A percentile compares a stretch with the other conserved stretches of the same genome.
Evolutionary conservation across 2,113 vertebrate genomes (phyloP).

Genomic region (Pseudorasbora parva): DNA sequence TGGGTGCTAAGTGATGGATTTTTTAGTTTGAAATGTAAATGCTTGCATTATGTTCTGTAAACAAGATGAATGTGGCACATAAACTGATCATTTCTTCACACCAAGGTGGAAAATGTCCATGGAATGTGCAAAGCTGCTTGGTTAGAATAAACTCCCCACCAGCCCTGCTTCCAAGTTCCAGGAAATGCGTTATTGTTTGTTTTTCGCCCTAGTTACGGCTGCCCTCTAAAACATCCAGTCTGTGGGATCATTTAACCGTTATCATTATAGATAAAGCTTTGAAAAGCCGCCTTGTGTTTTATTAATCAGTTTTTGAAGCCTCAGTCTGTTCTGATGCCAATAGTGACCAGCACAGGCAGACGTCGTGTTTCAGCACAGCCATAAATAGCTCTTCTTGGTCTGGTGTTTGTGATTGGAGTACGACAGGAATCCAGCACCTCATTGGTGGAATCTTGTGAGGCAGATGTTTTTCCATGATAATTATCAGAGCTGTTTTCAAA

Average conservation of each 20-base stretch:
- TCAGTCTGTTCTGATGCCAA: slow-evolving; percentile 23
- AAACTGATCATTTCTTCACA: slow-evolving; percentile 1
- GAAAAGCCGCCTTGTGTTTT: slow-evolving; percentile 41
- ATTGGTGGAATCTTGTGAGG: slow-evolving; percentile 24
- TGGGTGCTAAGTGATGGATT: background rate
- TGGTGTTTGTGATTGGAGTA: slow-evolving; percentile 46
- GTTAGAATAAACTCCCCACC: slow-evolving; percentile 33
- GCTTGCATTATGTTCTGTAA: slow-evolving; percentile 11
- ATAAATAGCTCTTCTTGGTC: slow-evolving; percentile 54
- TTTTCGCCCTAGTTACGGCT: slow-evolving; percentile 23
- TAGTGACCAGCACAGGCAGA: slow-evolving; percentile 17
- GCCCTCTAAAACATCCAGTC: background rate
- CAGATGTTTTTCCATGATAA: slow-evolving; percentile 23
- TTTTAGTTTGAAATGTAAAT: background rate
- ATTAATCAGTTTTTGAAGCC: slow-evolving; percentile 45
- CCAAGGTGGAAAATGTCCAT: background rate
- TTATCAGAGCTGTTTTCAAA: background rate
- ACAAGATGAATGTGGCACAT: background rate
- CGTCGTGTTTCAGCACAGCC: slow-evolving; percentile 39
- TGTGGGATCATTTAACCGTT: slow-evolving; percentile 31
- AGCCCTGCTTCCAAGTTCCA: slow-evolving; percentile 42
- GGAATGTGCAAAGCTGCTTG: background rate
- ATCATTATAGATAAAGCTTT: slow-evolving; percentile 55
- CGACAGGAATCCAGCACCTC: slow-evolving; percentile 50
- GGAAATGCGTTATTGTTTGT: slow-evolving; percentile 45